Evolutionary conservation across 2,797 vertebrate genomes (phyloP), one percentile per base, ranked within the genome.

Genomic region (Picus viridis): DNA sequence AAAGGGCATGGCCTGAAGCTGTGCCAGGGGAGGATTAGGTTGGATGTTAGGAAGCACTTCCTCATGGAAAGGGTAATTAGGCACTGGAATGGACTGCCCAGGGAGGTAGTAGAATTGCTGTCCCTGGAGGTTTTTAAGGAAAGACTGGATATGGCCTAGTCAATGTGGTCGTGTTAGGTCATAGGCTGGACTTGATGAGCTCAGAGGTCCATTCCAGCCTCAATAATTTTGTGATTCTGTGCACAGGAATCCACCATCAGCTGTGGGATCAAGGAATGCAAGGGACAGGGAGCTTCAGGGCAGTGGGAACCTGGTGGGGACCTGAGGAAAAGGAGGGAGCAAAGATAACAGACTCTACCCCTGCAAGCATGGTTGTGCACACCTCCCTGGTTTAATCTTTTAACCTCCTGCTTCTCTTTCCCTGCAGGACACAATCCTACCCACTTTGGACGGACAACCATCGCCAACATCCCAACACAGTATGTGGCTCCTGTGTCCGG

Each of bases 381-480:
- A 2, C 16, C 13, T 7, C n/a, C 17, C 24, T 43, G 16, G 15
- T 3, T 80, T 24, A 51, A 51, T 84, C 20, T 56, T 3, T 9
- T 90, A 76, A 94, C 29, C 15, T 81, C 45, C 17, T 4, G 3
- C 45, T 85, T 95, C 51, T 80, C 22, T 78, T 94, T 65, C 83
- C 97, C 94, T 97, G 95, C 98, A 99, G 99, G 98, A 96, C 97
- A 98, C 94, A 98, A 98, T 92, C 98, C 99, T 14, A 92, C 99
- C 92, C 98, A 99, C 96, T 99, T 99, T 16, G 99, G 99, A 68
- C 98, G 99, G 96, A 99, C 99, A 69, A 99, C 99, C 51, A 98
- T 99, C 32, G 98, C 98, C 89, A 99, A 99, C 96, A 98, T 99
- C 93, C 98, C 98, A 9, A 98, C 98, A 79, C 97, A 98, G 99